Percentiles rank a stretch among this genome's conserved stretches.
These are phyloP conservation scores for Lithosia quadra DNA, from an alignment of 2,888 invertebrate genomes.

Conservation along the genomic window DNA sequence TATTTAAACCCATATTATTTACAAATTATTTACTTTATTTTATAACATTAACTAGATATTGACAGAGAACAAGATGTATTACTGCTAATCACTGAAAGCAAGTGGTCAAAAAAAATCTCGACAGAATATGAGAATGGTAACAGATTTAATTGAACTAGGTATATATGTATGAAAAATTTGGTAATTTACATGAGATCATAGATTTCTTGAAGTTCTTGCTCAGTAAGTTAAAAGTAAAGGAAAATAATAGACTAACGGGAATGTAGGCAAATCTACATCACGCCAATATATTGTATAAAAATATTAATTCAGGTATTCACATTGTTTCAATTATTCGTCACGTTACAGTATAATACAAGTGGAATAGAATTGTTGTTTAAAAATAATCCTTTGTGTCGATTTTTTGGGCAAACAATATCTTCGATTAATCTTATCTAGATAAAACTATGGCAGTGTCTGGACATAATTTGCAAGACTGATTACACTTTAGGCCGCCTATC, in stretches of 20 bases:
- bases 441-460: conserved; percentile 77
- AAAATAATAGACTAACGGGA: conserved; percentile 35
- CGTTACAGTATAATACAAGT: conserved; percentile 26
- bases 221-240: conserved; percentile 39
- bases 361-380: conserved; percentile 13
- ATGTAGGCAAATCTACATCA: conserved; percentile 53
- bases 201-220: conserved; percentile 51
- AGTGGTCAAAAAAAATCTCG: conserved; percentile 36
- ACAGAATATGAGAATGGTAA: conserved; percentile 61
- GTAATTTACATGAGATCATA: conserved; percentile 80
- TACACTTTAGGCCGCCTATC: conserved; percentile 32
- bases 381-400: conserved; percentile 22
- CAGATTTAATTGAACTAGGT: conserved; percentile 62
- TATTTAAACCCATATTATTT: conserved; percentile 51
- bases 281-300: conserved; percentile 31
- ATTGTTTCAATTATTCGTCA: conserved; percentile 23
- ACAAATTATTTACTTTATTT: conserved; percentile 45
- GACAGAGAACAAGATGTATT: conserved; percentile 47
- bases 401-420: conserved; percentile 32
- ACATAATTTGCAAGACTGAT: conserved; percentile 50
- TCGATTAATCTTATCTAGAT: conserved; percentile 62
- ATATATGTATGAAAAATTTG: conserved; percentile 69
- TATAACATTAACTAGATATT: conserved; percentile 40
- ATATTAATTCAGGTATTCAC: conserved; percentile 25
- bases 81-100: conserved; percentile 40